Base-by-base conservation (phyloP, 2,888 invertebrate species). In the Muscina levida region DNA sequence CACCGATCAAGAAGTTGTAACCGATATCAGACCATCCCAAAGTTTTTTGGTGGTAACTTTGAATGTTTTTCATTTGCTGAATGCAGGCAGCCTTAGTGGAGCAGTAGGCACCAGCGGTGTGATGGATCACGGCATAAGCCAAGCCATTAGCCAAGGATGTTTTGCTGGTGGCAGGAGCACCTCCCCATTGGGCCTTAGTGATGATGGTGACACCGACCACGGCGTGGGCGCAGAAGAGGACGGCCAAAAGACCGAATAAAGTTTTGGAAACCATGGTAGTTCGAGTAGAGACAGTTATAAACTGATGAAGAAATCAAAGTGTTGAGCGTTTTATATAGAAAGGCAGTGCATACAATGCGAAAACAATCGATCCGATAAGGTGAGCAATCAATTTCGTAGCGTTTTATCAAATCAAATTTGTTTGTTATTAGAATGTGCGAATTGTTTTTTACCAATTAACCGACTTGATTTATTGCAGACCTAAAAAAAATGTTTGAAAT, bases 91-190 rank as follows among this genome's bases (percentile, higher is more conserved):
- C 53, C 68, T 82, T 77, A 0, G 83, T 85, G 46, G 67, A 82
- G 44, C 85, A 85, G 17, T 78, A 83, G 0, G 88, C 90, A 0
- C 93, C 93, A 85, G 92, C 93, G 0, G 93, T 93, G 87, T 95
- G 94, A 86, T 95, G 94, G 76, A 95, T 92, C 62, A 94, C 92
- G 24, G 82, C 85, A 71, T 85, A 87, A 15, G 74, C 24, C 42
- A 86, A 78, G 15, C 80, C 42, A 10, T 56, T 85, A 8, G 82
- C 68, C 39, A 86, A 73, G 1, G 51, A 6, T 1, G 72, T 78
- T 46, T 72, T 83, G 6, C 75, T 59, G 11, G 73, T 82, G 8
- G 85, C 59, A 4, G 80, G 4, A 89, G 91, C 15, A 86, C 83
- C 86, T 62, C 84, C 84, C 85, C 86, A 86, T 81, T 84, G 62